Percentiles rank a stretch among this genome's conserved stretches.
Conservation (phyloP, 2,113 vertebrate species). For the Aldabrachelys gigantea region DNA sequence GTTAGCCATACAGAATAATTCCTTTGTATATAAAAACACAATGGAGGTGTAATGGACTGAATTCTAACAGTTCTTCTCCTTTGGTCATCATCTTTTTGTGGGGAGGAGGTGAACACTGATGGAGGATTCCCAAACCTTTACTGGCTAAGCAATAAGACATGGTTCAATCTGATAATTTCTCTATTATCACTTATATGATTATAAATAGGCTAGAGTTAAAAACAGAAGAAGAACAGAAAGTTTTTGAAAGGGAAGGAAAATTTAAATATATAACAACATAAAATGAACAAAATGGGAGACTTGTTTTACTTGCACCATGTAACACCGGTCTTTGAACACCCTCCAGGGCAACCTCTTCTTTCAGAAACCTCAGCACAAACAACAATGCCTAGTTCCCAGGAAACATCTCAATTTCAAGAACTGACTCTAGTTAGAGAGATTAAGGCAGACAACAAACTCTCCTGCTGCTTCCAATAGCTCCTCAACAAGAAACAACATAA, state of each 20-base stretch:
- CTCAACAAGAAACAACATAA: background rate
- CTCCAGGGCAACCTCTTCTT: background rate
- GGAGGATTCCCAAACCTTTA: background rate
- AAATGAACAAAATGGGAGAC: background rate
- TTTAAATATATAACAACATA: background rate
- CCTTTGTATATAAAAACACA: background rate
- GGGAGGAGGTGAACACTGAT: background rate
- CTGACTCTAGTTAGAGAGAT: background rate
- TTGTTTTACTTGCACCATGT: background rate
- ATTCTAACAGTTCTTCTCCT: background rate
- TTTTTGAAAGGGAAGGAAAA: background rate
- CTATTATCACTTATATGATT: background rate
- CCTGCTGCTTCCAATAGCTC: background rate
- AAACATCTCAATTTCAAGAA: background rate
- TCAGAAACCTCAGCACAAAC: slow-evolving; percentile 1
- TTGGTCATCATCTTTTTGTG: background rate
- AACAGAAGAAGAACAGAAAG: background rate
- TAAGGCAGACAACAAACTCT: background rate
- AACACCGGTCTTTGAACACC: background rate
- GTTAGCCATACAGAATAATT: background rate
- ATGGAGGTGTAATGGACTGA: background rate
- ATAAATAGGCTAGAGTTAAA: background rate
- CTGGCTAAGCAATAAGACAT: background rate
- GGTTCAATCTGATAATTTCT: background rate
- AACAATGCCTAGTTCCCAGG: background rate